Conservation (phyloP, 2,888 invertebrate species). For the Hirtodrosophila duncani region DNA sequence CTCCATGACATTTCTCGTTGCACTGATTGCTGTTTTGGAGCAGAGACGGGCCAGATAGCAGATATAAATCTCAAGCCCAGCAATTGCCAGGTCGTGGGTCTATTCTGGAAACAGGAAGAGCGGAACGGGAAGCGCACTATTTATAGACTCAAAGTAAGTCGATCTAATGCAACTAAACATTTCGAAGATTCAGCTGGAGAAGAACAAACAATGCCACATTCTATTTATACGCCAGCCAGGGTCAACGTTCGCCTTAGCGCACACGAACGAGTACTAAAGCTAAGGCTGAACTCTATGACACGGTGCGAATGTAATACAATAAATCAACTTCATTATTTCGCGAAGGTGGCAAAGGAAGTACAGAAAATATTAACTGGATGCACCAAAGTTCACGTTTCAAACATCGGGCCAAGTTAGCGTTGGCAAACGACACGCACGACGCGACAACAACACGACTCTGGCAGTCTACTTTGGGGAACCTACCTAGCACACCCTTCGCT, state of each 20-base stretch:
- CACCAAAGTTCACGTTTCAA: slow-evolving; percentile 39
- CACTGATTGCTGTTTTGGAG: no score
- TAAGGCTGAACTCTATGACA: no score
- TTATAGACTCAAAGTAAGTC: slow-evolving; percentile 28
- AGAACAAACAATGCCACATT: no score
- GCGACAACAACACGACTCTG: no score
- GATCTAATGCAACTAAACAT: slow-evolving; percentile 28
- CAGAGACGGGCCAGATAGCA: no score
- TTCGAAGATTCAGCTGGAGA: no score
- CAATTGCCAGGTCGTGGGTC: slow-evolving; percentile 31
- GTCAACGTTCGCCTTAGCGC: no score
- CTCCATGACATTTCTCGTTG: slow-evolving; percentile 58
- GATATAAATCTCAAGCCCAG: slow-evolving; percentile 9
- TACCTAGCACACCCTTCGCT: background rate
- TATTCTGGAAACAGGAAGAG: background rate
- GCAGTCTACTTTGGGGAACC: background rate
- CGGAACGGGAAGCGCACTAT: slow-evolving; percentile 6
- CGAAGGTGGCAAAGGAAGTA: slow-evolving; percentile 17
- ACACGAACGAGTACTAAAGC: no score
- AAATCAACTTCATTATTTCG: slow-evolving; percentile 37
- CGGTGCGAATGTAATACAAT: slow-evolving; percentile 20
- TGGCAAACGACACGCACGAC: slow-evolving; percentile 33
- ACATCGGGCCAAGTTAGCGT: slow-evolving; percentile 39
- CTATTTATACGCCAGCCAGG: no score
- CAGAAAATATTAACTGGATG: slow-evolving; percentile 42